Conservation (phyloP, 2,113 vertebrate species). For the Puma concolor region DNA sequence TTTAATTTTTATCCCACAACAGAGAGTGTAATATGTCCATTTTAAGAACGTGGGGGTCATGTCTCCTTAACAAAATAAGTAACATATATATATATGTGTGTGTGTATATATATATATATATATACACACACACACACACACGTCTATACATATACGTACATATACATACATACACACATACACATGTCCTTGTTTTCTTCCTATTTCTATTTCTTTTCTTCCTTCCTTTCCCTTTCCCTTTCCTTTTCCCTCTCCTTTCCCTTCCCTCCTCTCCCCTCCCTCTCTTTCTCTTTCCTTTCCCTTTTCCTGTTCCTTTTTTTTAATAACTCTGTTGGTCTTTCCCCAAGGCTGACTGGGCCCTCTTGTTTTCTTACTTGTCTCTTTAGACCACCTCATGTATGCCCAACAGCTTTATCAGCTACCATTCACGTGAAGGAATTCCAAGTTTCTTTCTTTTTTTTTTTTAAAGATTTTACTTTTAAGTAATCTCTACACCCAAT, state of each 20-base stretch:
- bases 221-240: not conserved
- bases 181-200: not conserved
- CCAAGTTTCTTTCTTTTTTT: not conserved
- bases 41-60: not conserved
- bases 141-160: not conserved
- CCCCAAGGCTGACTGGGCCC: not conserved
- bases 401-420: not conserved
- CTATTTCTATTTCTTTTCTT: not conserved
- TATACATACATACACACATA: too few species aligned
- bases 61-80: not conserved
- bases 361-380: not conserved
- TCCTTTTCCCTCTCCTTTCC: not conserved
- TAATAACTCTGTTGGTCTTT: not conserved
- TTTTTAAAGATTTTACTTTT: not conserved
- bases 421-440: not conserved
- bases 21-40: not conserved
- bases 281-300: not conserved
- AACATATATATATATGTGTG: too few species aligned
- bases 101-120: too few species aligned
- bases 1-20: not conserved
- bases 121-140: fast-evolving
- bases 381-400: not conserved
- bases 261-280: too few species aligned
- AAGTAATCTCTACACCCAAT: not conserved
- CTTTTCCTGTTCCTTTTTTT: too few species aligned